Base-by-base conservation (phyloP, 2,113 vertebrate species). In the Perca fluviatilis region DNA sequence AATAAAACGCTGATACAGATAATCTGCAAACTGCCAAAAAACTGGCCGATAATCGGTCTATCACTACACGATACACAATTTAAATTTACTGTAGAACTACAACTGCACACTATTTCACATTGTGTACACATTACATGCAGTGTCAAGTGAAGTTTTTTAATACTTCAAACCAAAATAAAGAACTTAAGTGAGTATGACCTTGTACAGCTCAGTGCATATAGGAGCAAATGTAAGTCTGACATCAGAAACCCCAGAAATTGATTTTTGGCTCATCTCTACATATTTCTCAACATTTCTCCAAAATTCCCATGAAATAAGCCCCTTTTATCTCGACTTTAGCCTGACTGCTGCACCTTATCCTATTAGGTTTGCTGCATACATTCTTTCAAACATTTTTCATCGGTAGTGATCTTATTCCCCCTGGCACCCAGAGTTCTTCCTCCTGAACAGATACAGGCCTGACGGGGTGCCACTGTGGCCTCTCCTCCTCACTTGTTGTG, bases 331-430 rank as follows among this genome's bases (percentile, higher is more conserved):
- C 9, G 14, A 79, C 47, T 82, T 80, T 53, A 69, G 68, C 72
- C 70, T 5, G 77, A 62, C 65, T 56, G 40, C 50, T 81, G 57
- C 76, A 74, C 67, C 71, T 70, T 67, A 72, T 84, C 58, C 60
- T 71, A 46, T 88, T 70, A 77, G 53, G 50, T 54, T 69, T 56
- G 49, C 65, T 63, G 73, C 74, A 62, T 74, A 64, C 23, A 30
- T 65, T 75, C 67, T 74, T 82, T 74, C 23, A 66, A 57, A 84
- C 67, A 63, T 64, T 77, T 87, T 68, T 54, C 75, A 84, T 66
- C 60, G 10, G 49, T 11, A 54, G 61, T 84, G 80, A 86, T 91
- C 83, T 86, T 83, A 63, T 82, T 83, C 81, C 70, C 73, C 53
- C 76, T 6, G 81, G 82, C 72, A 66, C 23, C 61, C 49, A 7